Evolutionary conservation across 92 coral and sea anemone genomes (phyloP).

Genomic region (Chrysogorgia sp.): DNA sequence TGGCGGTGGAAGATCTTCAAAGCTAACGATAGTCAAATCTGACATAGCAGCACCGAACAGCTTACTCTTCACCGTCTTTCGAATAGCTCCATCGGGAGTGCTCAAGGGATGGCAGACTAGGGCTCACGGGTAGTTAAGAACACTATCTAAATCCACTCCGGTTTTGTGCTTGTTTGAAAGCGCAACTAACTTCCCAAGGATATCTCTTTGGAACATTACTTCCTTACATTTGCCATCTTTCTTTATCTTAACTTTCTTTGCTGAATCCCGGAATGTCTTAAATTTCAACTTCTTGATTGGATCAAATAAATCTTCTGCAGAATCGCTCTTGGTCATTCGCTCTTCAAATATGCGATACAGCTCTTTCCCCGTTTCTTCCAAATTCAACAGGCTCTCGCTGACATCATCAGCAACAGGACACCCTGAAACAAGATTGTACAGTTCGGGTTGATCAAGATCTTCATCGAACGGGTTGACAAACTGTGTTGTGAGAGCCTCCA

Average conservation of each 20-base stretch:
- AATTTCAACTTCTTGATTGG: neutral
- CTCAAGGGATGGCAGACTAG: conserved; percentile 7
- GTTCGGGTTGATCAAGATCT: neutral
- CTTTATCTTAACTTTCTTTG: neutral
- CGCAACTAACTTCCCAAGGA: conserved; percentile 17
- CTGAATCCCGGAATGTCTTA: conserved; percentile 1
- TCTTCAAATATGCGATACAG: neutral
- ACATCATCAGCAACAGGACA: conserved; percentile 2
- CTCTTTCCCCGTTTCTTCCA: neutral
- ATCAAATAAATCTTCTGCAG: conserved; percentile 1
- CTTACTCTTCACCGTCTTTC: conserved; percentile 19
- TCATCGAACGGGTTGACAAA: conserved; percentile 2
- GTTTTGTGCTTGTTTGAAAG: neutral
- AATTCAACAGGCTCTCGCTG: neutral
- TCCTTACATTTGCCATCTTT: conserved; percentile 15
- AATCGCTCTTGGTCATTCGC: neutral
- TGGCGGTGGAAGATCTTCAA: neutral
- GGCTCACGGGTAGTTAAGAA: neutral
- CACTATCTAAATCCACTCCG: neutral
- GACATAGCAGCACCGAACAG: conserved; percentile 15
- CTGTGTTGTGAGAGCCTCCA: conserved; percentile 4
- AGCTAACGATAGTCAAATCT: neutral
- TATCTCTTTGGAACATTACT: conserved; percentile 11
- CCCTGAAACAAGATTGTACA: conserved; percentile 15
- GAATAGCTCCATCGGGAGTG: conserved; percentile 16